Conservation (phyloP, 2,888 invertebrate species). For the Amphimallon solstitiale region DNA sequence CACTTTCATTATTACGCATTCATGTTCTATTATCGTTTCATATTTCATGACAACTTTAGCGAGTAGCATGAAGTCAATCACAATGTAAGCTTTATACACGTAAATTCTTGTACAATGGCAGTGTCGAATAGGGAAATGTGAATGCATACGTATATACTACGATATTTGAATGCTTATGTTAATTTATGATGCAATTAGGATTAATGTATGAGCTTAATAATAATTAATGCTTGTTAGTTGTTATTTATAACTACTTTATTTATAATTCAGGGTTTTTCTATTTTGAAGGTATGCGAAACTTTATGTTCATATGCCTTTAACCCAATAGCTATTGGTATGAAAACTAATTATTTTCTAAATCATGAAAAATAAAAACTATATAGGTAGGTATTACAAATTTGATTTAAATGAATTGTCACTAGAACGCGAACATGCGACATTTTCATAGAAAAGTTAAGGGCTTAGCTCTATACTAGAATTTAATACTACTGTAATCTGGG, state of each 20-base stretch:
- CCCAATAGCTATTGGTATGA: too few relatives aligned
- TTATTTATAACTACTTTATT: not conserved
- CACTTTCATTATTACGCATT: not conserved
- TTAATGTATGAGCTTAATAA: constrained; percentile 9
- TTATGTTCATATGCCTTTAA: too few relatives aligned
- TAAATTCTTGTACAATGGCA: not conserved
- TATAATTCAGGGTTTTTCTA: not conserved
- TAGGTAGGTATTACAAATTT: too few relatives aligned
- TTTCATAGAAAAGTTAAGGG: too few relatives aligned
- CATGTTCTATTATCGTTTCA: not conserved
- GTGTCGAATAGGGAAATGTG: constrained; percentile 9
- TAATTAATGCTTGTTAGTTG: not conserved
- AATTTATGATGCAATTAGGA: constrained; percentile 12
- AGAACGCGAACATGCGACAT: too few relatives aligned
- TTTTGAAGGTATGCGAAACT: too few relatives aligned
- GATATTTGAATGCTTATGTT: constrained; percentile 16
- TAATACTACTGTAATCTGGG: too few relatives aligned
- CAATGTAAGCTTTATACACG: constrained; percentile 12
- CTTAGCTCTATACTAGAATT: too few relatives aligned
- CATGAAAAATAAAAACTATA: too few relatives aligned
- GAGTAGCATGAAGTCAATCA: constrained; percentile 13
- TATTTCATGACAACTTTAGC: not conserved
- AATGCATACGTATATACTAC: not conserved
- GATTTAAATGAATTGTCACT: too few relatives aligned
- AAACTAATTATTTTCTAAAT: too few relatives aligned